Conservation (phyloP, 2,797 vertebrate species). For the Pipistrellus nathusii region DNA sequence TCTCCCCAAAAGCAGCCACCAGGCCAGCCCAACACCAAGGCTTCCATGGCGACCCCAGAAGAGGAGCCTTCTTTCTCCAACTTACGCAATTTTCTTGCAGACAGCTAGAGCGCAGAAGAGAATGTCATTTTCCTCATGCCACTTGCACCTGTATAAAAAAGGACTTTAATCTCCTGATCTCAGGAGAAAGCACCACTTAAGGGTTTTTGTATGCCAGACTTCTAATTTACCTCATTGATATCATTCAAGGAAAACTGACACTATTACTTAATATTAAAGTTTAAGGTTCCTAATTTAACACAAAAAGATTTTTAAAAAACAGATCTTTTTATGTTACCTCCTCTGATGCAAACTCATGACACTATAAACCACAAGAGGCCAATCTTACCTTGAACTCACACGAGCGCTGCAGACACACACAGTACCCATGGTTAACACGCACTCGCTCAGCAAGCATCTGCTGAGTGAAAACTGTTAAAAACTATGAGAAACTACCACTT, state of each 20-base stretch:
- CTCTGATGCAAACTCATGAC: background rate
- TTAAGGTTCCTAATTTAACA: slow-evolving; percentile 19
- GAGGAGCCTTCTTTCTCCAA: slow-evolving; percentile 48
- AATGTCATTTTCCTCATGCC: slow-evolving; percentile 90
- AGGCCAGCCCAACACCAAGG: background rate
- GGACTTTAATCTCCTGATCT: background rate
- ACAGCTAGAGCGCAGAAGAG: slow-evolving; percentile 88
- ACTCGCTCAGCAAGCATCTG: background rate
- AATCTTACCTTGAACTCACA: slow-evolving; percentile 28
- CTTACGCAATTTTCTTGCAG: slow-evolving; percentile 90
- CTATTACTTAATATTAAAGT: background rate
- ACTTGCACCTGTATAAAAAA: slow-evolving; percentile 86
- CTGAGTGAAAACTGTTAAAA: background rate
- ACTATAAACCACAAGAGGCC: background rate
- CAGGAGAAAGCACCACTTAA: background rate
- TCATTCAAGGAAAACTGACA: background rate
- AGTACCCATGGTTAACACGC: background rate
- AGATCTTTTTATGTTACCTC: background rate
- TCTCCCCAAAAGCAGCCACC: background rate
- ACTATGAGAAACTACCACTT: background rate
- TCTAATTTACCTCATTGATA: background rate
- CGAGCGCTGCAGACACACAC: background rate
- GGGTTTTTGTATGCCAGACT: background rate
- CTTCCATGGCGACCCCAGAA: background rate
- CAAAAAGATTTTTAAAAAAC: background rate